These are phyloP conservation scores for Pristiophorus japonicus DNA, from an alignment of 2,113 vertebrate species.

Conservation along the genomic window DNA sequence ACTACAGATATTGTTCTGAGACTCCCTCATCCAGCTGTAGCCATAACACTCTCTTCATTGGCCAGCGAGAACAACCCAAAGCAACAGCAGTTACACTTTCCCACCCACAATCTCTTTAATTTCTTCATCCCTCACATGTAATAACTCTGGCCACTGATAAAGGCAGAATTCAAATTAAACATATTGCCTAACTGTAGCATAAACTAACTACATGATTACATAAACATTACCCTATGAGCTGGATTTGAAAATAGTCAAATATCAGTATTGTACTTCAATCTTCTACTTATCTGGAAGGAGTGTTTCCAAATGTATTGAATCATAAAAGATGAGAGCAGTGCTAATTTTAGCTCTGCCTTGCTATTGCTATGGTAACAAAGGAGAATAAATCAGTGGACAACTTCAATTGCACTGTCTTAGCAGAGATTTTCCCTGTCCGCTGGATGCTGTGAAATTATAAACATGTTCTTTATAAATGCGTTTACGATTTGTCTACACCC, in stretches of 20 bases:
- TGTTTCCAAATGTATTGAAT: constrained; percentile 9
- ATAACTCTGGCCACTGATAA: constrained; percentile 23
- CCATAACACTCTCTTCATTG: constrained; percentile 49
- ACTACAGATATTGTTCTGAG: constrained; percentile 45
- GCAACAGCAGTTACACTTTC: neutral
- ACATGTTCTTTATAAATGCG: neutral
- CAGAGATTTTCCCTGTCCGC: neutral
- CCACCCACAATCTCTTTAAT: constrained; percentile 28
- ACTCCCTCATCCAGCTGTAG: constrained; percentile 48
- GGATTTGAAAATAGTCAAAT: neutral
- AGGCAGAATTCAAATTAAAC: constrained; percentile 21
- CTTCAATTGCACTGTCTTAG: neutral
- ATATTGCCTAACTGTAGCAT: constrained; percentile 16
- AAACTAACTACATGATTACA: constrained; percentile 21
- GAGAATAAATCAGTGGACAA: neutral
- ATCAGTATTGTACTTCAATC: constrained; percentile 17
- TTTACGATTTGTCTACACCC: neutral
- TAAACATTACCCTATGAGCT: constrained; percentile 15
- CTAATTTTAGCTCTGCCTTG: neutral
- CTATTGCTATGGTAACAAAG: neutral
- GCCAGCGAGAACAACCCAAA: neutral
- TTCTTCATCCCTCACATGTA: constrained; percentile 32
- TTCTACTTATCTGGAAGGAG: neutral
- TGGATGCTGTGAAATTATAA: neutral
- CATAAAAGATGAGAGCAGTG: constrained; percentile 6